Evolutionary conservation across 2,797 vertebrate species (phyloP), one percentile per base, ranked within the genome.

Genomic region (Chaunax sp.): DNA sequence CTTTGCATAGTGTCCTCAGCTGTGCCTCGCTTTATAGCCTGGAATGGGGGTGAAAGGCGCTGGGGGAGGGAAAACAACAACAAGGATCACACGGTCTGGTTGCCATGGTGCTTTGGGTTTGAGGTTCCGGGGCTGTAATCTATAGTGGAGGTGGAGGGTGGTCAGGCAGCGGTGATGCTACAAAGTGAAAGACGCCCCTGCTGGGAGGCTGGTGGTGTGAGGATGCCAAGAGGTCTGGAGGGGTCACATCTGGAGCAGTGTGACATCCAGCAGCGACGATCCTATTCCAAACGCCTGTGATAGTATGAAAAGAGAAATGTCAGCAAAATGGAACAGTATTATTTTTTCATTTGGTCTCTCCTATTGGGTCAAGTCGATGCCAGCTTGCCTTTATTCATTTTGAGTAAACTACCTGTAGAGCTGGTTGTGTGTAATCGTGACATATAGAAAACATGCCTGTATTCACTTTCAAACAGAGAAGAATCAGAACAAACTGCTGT

Each of bases 171-270:
- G 33, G 51, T 64, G 43, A 72, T n/a, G 37, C 59, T 77, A 76
- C 71, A 82, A 78, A 88, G 77, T 70, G 71, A 84, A 63, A 64
- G 40, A 44, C 28, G 37, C 83, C 89, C 83, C 87, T 86, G 88
- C 77, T 80, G 64, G 60, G 68, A 77, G 77, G 56, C 65, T 75
- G 75, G 52, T 46, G 26, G 72, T 84, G 71, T 54, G 52, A 37
- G 67, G 82, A 84, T 74, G 77, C 61, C 73, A 75, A 51, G 54
- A 53, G 75, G 58, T 78, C 61, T 28, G 22, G 3, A 57, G 61
- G 71, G 86, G 81, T 79, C 72, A 70, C 76, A 84, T 81, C 78
- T 82, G 82, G 65, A 69, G 76, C 15, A 45, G 49, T 43, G 23
- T 51, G 53, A 69, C 51, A 61, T 62, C 63, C 64, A 70, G 30